Evolutionary conservation across 2,797 vertebrate species (phyloP).

Genomic region (Cetoscarus ocellatus): DNA sequence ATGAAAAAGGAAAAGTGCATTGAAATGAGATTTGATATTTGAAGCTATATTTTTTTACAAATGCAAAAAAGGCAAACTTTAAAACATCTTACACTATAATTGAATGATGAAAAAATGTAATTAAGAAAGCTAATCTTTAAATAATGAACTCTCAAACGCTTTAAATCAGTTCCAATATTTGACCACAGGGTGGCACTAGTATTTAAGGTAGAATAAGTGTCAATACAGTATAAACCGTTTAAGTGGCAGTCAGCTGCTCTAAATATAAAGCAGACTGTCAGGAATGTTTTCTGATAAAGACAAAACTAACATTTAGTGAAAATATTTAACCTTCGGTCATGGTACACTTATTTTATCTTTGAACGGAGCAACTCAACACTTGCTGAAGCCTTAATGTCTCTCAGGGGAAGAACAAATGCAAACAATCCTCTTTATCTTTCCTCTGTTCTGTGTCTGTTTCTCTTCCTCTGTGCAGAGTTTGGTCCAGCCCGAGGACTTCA

Average conservation of each 20-base stretch:
- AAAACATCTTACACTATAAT: no score
- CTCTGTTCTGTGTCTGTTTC: conserved; percentile 27
- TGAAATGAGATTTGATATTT: not conserved
- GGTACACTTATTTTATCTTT: conserved; percentile 45
- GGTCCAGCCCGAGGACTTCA: conserved; percentile 92
- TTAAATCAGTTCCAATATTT: conserved; percentile 11
- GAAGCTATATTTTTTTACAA: not conserved
- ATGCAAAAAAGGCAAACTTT: not conserved
- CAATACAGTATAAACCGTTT: not conserved
- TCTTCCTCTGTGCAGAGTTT: conserved; percentile 82
- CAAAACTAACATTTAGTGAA: conserved; percentile 10
- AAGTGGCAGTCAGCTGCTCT: not conserved
- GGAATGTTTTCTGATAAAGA: conserved; percentile 40
- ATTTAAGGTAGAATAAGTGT: not conserved
- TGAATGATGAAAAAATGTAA: not conserved
- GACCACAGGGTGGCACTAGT: conserved; percentile 62
- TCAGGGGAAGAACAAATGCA: conserved; percentile 17
- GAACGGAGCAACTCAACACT: conserved; percentile 25
- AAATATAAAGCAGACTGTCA: conserved; percentile 16
- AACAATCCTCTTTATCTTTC: conserved; percentile 23
- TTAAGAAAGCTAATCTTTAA: not conserved
- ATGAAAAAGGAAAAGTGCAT: not conserved
- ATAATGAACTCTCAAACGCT: not conserved
- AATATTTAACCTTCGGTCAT: conserved; percentile 31
- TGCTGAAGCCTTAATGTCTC: conserved; percentile 13